Percentiles rank a stretch among this genome's conserved stretches.
phyloP scores from a whole-genome alignment of 1,140 invertebrate genomes.

The Heliconius himera region DNA sequence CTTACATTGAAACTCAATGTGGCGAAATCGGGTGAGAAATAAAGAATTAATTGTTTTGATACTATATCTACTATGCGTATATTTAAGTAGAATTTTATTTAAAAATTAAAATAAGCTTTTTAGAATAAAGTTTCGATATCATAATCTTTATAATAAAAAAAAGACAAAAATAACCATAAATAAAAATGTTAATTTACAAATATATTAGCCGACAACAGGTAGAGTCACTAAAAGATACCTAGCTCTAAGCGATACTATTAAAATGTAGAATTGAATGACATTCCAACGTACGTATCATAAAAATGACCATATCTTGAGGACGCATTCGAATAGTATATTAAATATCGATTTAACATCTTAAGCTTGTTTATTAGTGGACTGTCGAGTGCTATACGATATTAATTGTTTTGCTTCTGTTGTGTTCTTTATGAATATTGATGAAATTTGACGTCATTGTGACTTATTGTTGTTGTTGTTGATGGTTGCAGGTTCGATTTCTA shows the following conservation, averaged over 20 bases:
- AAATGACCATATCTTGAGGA: constrained; percentile 34
- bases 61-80: no score
- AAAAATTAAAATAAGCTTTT: no score
- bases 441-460: background rate
- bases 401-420: background rate
- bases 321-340: constrained; percentile 41
- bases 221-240: background rate
- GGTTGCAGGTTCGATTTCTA: background rate
- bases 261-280: background rate
- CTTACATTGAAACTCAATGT: no score
- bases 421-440: background rate
- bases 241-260: constrained; percentile 13
- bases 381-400: background rate
- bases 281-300: constrained; percentile 15
- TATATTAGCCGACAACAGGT: background rate
- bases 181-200: background rate
- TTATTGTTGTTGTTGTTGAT: background rate
- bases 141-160: background rate
- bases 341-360: constrained; percentile 21
- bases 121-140: no score
- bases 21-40: no score
- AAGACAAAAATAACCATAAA: background rate
- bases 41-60: no score
- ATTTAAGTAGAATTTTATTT: no score
- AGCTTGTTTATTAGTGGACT: background rate